phyloP scores from a whole-genome alignment of 2,888 invertebrate genomes.

The Uloborus plumipes region DNA sequence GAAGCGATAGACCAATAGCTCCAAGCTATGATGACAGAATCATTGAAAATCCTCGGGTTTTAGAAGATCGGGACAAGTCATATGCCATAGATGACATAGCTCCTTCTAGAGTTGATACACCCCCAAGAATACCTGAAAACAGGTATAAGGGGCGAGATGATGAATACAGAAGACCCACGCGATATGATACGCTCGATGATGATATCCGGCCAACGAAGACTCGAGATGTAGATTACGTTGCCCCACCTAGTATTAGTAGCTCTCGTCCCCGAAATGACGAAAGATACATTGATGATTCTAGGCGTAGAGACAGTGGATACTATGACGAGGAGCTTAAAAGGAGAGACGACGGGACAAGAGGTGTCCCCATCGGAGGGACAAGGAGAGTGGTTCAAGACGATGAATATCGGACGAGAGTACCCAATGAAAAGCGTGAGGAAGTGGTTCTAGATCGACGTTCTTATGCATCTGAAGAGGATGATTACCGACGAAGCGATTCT shows the following conservation, averaged over 20 bases:
- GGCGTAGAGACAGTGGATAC: neutral
- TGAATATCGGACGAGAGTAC: neutral
- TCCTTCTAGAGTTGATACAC: neutral
- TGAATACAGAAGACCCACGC: neutral
- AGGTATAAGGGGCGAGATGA: conserved; percentile 4
- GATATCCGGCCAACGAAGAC: conserved; percentile 34
- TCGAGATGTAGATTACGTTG: conserved; percentile 7
- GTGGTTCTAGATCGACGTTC: conserved; percentile 23
- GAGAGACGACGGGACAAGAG: neutral
- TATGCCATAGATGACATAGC: neutral
- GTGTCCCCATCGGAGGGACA: neutral
- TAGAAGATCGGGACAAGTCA: neutral
- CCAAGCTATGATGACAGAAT: neutral
- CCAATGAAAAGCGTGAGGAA: conserved; percentile 3
- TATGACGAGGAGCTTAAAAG: too few relatives aligned
- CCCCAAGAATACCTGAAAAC: neutral
- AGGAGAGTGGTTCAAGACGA: neutral
- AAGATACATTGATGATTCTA: conserved; percentile 4
- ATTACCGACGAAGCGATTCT: conserved; percentile 1
- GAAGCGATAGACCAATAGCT: neutral
- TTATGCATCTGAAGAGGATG: conserved; percentile 27
- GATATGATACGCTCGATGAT: conserved; percentile 12
- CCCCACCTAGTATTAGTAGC: neutral
- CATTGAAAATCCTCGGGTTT: neutral
- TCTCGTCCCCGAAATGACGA: neutral